Evolutionary conservation across 2,113 vertebrate species (phyloP), one percentile per base, ranked within the genome.

Genomic region (Alaudala cheleensis): DNA sequence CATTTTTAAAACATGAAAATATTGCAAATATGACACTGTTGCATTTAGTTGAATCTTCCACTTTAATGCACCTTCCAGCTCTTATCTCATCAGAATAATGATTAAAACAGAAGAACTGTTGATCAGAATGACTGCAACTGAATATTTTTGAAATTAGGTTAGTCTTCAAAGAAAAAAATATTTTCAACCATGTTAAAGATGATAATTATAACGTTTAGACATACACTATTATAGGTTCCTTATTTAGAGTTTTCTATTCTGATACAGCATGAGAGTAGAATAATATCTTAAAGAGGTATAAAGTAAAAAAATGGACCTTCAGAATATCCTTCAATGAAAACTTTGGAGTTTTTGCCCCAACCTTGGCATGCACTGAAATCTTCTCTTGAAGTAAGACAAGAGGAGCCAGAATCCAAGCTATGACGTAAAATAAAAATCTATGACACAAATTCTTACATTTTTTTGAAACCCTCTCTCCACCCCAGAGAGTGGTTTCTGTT

Each of bases 341-440:
- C 2, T 29, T 34, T 28, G 10, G 14, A 4, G 1, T 12, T 87
- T 67, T 25, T 0, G 6, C 4, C 9, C 4, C 22, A 49, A 0
- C 15, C 33, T 45, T 22, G 4, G 5, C 6, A 47, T 8, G 9
- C 34, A 49, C 7, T 81, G n/a, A 86, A 73, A 66, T n/a, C 2
- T n/a, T 77, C 7, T 44, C 14, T 64, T 31, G 22, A 87, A 56
- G 3, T 58, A 60, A 51, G 24, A 40, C 3, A 78, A 47, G 11
- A 49, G 6, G 34, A 70, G 5, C 42, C 10, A 73, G 88, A 94
- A 40, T 73, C 9, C 31, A 70, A 56, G 7, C 3, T 64, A 81
- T 39, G 20, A 64, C 18, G 12, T 28, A 88, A 56, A 39, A 51
- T 3, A 16, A 50, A 20, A 28, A 29, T 20, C 20, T 50, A 4